Base-by-base conservation (phyloP, 2,888 invertebrate species). In the Nemotelus nigrinus region DNA sequence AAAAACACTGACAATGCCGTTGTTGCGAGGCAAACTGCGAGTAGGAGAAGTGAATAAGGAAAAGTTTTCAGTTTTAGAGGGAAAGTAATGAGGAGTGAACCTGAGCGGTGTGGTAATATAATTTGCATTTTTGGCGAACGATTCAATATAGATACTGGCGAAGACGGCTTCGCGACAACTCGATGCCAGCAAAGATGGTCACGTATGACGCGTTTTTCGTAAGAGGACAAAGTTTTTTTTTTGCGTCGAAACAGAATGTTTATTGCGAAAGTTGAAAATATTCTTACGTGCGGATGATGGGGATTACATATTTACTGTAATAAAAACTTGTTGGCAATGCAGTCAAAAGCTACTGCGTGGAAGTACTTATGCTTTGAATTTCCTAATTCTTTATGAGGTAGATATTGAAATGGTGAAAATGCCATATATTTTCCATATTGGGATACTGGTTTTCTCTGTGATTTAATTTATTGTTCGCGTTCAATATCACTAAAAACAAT, bases 201-300 rank as follows among this genome's bases (percentile, higher is more conserved):
- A 74, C 74, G 74, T 74, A 74, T 74, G 63, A 60, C 74, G 74
- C 74, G 63, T 74, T 74, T 72, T 74, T 74, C 70, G 70, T 48
- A 53, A 43, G 48, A 58, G 47, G 43, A 41, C 5, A 71, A 71
- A 72, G 45, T 74, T 47, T 60, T 39, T 10, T 25, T 25, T 25
- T 25, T 25, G 25, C 25, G 25, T 25, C 25, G 2, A 48, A 50
- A 70, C n/a, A 3, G 55, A 53, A 25, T 70, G 70, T 50, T 48
- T 74, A 74, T 74, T 74, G 74, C 74, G 5, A 60, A 74, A 74
- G 74, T 74, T 74, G 74, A 60, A 60, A 74, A 74, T 63, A 60
- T 60, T 44, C 44, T 63, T 48, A 74, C 60, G 74, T 74, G 74
- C 60, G 74, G 74, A 74, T 74, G 60, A 60, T 8, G 10, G 25